phyloP scores from a whole-genome alignment of 2,797 vertebrate genomes.

The Poeciliopsis infans region DNA sequence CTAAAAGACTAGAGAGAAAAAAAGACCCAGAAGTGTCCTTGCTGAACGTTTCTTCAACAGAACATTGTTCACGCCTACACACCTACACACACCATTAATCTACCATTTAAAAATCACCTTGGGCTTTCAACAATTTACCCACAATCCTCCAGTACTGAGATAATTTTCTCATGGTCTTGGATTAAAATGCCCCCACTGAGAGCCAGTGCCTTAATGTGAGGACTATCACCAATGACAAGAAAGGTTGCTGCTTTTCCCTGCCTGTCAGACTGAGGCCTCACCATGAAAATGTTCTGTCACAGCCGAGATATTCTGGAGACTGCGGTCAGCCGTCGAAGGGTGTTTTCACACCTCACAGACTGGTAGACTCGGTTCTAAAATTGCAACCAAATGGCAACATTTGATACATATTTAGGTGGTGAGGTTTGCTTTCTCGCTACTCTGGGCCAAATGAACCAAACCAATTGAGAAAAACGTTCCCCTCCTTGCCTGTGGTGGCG shows the following conservation, averaged over 20 bases:
- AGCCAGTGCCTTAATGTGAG: constrained; percentile 40
- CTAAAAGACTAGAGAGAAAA: constrained; percentile 1
- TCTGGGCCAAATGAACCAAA: too few species aligned
- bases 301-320: not conserved
- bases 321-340: not conserved
- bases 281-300: constrained; percentile 25
- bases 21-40: not conserved
- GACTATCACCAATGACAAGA: constrained; percentile 48
- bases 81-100: constrained; percentile 32
- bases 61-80: constrained; percentile 49
- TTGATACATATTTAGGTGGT: too few species aligned
- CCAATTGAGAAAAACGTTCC: too few species aligned
- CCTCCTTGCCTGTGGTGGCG: too few species aligned
- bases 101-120: constrained; percentile 38
- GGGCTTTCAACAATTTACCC: constrained; percentile 37
- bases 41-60: constrained; percentile 32
- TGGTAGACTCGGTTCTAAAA: too few species aligned
- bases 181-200: constrained; percentile 35
- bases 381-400: too few species aligned
- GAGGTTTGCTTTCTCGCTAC: too few species aligned
- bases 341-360: too few species aligned
- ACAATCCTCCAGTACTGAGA: constrained; percentile 46
- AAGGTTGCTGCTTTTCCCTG: constrained; percentile 19
- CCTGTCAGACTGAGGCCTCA: constrained; percentile 32
- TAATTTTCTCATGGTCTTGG: constrained; percentile 17